Evolutionary conservation across 2,888 invertebrate species (phyloP), one percentile per base, ranked within the genome.

Genomic region (Philereme transversata): DNA sequence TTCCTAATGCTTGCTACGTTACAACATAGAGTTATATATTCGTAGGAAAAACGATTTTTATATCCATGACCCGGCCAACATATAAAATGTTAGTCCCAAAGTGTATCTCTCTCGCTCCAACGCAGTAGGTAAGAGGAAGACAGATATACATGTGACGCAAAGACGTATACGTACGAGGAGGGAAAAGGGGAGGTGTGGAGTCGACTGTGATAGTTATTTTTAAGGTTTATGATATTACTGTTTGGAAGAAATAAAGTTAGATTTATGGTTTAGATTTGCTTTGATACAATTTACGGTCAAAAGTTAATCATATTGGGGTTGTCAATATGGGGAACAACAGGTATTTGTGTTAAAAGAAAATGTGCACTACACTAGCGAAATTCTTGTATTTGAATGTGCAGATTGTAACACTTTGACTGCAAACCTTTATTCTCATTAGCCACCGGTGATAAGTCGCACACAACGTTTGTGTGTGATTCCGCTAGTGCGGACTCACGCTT

Each of bases 61-160:
- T 90, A 91, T 92, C 92, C 90, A 88, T 93, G 93, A 92, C 92
- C 92, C 90, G 80, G 90, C 88, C 86, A 93, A 92, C 92, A 83
- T 90, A 92, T 92, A 93, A 92, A 92, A 88, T 87, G 91, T 92
- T 92, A 83, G 89, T 86, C 91, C 89, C 90, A 88, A 89, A 88
- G 87, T 86, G 71, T 40, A 57, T 67, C 60, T 60, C 60, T 87
- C 90, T 79, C 81, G 63, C 71, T 90, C 86, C 74, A 57, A 65
- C 71, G 52, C 48, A 52, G 61, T 77, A 75, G 53, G 87, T 68
- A 78, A 51, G 80, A 88, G 76, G 53, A 81, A 76, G 87, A 84
- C 10, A 73, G 78, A 81, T 71, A 75, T 84, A 86, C 82, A 87
- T 90, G 88, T 88, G 90, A 90, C 89, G 89, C 82, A 81, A 78